Evolutionary conservation across 2,888 invertebrate species (phyloP).

Genomic region (Micoletzkya japonica): DNA sequence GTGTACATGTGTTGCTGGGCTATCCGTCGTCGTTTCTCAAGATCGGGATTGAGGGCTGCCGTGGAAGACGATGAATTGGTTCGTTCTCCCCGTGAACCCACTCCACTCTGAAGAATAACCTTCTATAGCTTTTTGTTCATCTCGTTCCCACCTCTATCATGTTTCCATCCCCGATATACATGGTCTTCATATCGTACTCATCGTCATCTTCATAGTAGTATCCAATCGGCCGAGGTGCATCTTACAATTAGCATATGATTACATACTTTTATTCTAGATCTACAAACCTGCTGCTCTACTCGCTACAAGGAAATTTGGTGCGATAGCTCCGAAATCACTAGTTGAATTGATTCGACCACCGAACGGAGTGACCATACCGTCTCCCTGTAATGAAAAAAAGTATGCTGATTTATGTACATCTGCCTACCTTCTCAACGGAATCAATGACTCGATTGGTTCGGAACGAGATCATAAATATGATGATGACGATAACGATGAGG

Average conservation of each 20-base stretch:
- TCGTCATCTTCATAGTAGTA: conserved; percentile 64
- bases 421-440: conserved; percentile 30
- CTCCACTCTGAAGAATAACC: conserved; percentile 16
- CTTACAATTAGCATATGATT: too few species aligned
- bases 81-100: background rate
- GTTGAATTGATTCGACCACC: too few species aligned
- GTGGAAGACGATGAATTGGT: conserved; percentile 13
- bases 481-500: conserved; percentile 53
- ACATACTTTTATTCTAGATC: too few species aligned
- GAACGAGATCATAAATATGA: conserved; percentile 62
- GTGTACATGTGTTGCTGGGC: conserved; percentile 62
- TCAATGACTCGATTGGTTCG: conserved; percentile 46
- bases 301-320: too few species aligned
- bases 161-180: conserved; percentile 44
- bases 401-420: background rate
- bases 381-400: background rate
- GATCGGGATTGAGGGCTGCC: conserved; percentile 6
- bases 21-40: conserved; percentile 42
- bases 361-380: conserved; percentile 5
- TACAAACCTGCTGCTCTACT: too few species aligned
- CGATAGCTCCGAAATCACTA: too few species aligned
- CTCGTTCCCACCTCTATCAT: background rate
- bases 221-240: conserved; percentile 54
- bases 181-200: conserved; percentile 56
- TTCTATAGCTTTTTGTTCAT: background rate